phyloP scores from a whole-genome alignment of 30 jellyfish, hydroid and myxozoan genomes.

The Rhopilema esculentum region DNA sequence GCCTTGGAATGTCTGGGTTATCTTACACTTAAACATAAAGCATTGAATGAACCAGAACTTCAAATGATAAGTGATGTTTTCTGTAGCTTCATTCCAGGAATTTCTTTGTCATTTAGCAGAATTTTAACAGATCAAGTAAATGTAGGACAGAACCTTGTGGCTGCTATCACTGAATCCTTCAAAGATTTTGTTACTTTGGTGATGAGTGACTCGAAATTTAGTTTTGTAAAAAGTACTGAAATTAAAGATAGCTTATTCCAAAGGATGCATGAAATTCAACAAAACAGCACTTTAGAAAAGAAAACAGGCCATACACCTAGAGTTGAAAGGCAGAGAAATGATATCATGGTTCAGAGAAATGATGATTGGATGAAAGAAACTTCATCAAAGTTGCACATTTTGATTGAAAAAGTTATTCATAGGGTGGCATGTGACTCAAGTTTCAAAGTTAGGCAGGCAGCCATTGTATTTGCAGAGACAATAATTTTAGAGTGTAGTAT shows the following conservation, averaged over 20 bases:
- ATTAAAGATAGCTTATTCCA: not conserved
- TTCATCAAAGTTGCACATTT: slow-evolving; percentile 33
- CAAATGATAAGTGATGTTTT: slow-evolving; percentile 54
- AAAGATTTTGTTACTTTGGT: slow-evolving; percentile 27
- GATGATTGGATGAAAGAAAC: slow-evolving; percentile 77
- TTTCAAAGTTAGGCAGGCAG: slow-evolving; percentile 56
- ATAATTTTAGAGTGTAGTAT: slow-evolving; percentile 37
- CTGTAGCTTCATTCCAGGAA: slow-evolving; percentile 88
- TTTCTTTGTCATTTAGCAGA: slow-evolving; percentile 53
- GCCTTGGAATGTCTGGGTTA: slow-evolving; percentile 41
- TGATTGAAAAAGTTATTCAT: slow-evolving; percentile 66
- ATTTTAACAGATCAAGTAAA: slow-evolving; percentile 39
- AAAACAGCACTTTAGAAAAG: not conserved
- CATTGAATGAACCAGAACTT: not conserved
- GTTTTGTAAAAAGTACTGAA: not conserved
- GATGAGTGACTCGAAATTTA: slow-evolving; percentile 55
- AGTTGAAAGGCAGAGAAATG: slow-evolving; percentile 6
- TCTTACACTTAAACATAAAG: slow-evolving; percentile 29
- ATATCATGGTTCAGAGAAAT: slow-evolving; percentile 25
- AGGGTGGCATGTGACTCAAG: slow-evolving; percentile 55
- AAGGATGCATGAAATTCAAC: slow-evolving; percentile 2
- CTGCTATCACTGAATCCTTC: slow-evolving; percentile 47
- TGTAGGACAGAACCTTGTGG: slow-evolving; percentile 44
- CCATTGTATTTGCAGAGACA: slow-evolving; percentile 41
- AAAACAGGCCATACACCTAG: not conserved